Evolutionary conservation across 1,140 invertebrate species (phyloP).

Genomic region (Leptopilina boulardi): DNA sequence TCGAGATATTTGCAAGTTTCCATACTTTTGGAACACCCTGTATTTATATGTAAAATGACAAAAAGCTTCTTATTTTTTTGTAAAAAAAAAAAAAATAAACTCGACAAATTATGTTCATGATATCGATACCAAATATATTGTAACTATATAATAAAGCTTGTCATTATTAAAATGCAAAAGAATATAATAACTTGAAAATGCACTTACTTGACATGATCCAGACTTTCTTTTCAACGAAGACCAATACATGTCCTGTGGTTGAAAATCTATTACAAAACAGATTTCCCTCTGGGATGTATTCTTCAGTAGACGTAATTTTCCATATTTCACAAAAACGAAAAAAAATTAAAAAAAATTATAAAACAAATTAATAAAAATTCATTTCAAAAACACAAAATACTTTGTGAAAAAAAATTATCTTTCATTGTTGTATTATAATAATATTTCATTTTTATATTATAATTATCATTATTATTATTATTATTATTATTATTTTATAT

Average conservation of each 20-base stretch:
- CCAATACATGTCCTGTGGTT: neutral
- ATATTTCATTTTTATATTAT: too few relatives aligned
- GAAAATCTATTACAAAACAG: neutral
- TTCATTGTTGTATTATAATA: too few relatives aligned
- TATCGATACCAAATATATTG: too few relatives aligned
- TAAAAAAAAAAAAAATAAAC: too few relatives aligned
- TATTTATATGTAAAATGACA: too few relatives aligned
- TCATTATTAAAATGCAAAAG: neutral
- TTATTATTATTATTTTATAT: too few relatives aligned
- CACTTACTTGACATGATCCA: neutral
- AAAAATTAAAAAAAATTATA: neutral
- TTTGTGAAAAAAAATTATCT: neutral
- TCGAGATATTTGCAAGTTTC: too few relatives aligned
- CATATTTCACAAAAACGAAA: neutral
- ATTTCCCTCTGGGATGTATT: neutral
- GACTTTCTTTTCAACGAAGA: neutral
- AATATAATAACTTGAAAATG: neutral
- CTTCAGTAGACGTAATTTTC: neutral
- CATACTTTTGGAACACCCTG: too few relatives aligned
- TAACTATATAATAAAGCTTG: too few relatives aligned
- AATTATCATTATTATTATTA: too few relatives aligned
- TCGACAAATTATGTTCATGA: too few relatives aligned
- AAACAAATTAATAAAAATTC: neutral
- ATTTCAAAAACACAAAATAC: neutral
- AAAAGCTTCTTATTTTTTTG: too few relatives aligned